phyloP scores from a whole-genome alignment of 2,888 invertebrate genomes.

The Eucriotettix oculatus region DNA sequence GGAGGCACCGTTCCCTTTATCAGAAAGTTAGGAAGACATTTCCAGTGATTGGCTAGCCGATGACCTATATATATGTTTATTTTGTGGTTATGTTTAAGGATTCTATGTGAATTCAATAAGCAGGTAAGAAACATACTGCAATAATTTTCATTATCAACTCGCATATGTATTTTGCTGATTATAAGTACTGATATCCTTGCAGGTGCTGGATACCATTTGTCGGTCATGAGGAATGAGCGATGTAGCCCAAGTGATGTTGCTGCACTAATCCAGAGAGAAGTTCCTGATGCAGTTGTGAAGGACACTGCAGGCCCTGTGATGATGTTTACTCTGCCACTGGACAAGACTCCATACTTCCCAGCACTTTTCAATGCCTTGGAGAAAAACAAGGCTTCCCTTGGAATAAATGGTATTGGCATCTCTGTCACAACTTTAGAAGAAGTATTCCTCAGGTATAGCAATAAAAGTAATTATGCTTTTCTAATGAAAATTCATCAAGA shows the following conservation, averaged over 20 bases:
- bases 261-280: conserved; percentile 22
- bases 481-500: too few species aligned
- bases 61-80: too few species aligned
- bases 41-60: too few species aligned
- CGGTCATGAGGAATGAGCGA: conserved; percentile 31
- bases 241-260: conserved; percentile 21
- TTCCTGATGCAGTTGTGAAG: conserved; percentile 27
- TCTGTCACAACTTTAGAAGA: conserved; percentile 85
- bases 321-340: conserved; percentile 37
- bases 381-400: conserved; percentile 33
- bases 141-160: too few species aligned
- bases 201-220: conserved; percentile 57
- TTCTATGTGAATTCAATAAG: too few species aligned
- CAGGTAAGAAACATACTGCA: too few species aligned
- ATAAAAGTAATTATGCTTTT: too few species aligned
- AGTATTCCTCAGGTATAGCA: conserved; percentile 53
- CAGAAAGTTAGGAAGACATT: too few species aligned
- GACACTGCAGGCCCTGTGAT: conserved; percentile 28
- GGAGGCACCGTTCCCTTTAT: too few species aligned
- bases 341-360: conserved; percentile 36
- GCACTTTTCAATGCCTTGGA: conserved; percentile 47
- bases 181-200: conserved; percentile 7
- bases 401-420: conserved; percentile 61
- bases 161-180: too few species aligned
- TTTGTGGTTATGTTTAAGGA: too few species aligned